These are phyloP conservation scores for Eudorcas thomsonii DNA, from an alignment of 2,113 vertebrate genomes.

Conservation along the genomic window DNA sequence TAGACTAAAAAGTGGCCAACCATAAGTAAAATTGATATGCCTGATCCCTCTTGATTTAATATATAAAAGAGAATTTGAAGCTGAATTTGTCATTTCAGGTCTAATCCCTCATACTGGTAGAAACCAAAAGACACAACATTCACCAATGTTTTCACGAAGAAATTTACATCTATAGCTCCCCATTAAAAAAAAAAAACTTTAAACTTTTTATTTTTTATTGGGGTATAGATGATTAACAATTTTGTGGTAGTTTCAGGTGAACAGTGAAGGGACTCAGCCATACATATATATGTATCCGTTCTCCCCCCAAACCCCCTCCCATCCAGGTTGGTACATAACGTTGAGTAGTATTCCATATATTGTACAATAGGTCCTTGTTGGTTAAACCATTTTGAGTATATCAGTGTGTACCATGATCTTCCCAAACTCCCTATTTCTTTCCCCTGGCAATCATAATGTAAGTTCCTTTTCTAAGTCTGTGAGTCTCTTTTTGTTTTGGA, in stretches of 20 bases:
- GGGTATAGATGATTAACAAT: background rate
- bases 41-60: background rate
- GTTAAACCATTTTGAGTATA: background rate
- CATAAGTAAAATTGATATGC: background rate
- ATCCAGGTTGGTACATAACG: background rate
- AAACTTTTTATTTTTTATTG: background rate
- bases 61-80: background rate
- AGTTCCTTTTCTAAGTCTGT: background rate
- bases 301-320: background rate
- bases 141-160: background rate
- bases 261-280: background rate
- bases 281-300: background rate
- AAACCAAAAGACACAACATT: background rate
- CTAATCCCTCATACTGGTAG: background rate
- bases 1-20: background rate
- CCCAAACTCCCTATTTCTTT: background rate
- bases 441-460: background rate
- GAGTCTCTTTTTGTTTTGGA: background rate
- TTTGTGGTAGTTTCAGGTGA: background rate
- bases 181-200: background rate
- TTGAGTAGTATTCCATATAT: background rate
- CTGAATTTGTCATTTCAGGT: background rate
- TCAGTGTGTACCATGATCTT: background rate
- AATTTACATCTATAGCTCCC: background rate
- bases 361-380: background rate